Evolutionary conservation across 2,113 vertebrate species (phyloP).

Genomic region (Nesospiza acunhae): DNA sequence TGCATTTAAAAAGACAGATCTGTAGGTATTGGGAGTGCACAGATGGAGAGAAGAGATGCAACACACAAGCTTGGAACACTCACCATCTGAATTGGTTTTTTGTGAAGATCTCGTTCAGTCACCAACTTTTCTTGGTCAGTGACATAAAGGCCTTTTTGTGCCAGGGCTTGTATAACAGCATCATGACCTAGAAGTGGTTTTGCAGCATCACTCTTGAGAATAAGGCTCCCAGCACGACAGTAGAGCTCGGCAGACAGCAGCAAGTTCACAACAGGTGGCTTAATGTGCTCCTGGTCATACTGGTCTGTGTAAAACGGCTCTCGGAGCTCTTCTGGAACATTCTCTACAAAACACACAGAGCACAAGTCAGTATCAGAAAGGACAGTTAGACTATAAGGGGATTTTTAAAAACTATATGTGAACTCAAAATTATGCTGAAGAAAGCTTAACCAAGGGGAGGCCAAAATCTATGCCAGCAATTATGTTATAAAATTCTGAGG

Average conservation of each 20-base stretch:
- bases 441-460: not conserved
- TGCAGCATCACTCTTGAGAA: constrained; percentile 88
- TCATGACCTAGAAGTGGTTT: constrained; percentile 93
- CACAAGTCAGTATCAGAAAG: not conserved
- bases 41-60: not conserved
- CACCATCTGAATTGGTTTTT: constrained; percentile 96
- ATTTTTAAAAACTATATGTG: not conserved
- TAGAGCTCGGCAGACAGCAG: constrained; percentile 96
- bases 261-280: constrained; percentile 89
- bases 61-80: constrained; percentile 49
- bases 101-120: constrained; percentile 91
- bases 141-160: constrained; percentile 93
- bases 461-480: not conserved
- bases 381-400: not conserved
- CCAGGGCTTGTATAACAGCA: constrained; percentile 93
- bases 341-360: constrained; percentile 75
- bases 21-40: not conserved
- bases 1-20: not conserved
- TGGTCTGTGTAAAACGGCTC: constrained; percentile 97
- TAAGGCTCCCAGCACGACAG: constrained; percentile 91
- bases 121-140: constrained; percentile 94
- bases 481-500: not conserved
- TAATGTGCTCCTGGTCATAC: constrained; percentile 98
- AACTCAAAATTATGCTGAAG: not conserved
- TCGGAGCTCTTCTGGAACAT: constrained; percentile 87